Conservation (phyloP, 2,113 vertebrate genomes). For the Labrus mixtus region DNA sequence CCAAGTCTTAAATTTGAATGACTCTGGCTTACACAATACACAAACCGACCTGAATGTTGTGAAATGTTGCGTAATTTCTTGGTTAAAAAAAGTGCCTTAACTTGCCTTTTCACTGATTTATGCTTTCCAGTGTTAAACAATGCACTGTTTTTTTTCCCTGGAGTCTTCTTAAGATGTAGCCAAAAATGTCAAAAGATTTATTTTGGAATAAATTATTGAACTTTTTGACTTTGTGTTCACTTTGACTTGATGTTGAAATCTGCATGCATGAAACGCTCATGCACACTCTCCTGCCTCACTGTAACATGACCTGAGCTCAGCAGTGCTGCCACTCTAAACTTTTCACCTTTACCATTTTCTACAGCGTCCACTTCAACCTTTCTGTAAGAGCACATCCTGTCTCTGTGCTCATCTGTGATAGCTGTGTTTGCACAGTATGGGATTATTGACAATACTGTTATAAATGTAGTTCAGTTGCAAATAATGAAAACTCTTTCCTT, state of each 20-base stretch:
- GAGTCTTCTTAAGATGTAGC: background rate
- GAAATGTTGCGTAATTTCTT: slow-evolving; percentile 29
- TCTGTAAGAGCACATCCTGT: slow-evolving; percentile 20
- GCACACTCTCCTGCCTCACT: slow-evolving; percentile 8
- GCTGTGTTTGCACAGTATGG: background rate
- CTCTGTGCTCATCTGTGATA: background rate
- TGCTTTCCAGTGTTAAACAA: slow-evolving; percentile 27
- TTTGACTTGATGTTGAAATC: background rate
- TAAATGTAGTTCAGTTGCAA: background rate
- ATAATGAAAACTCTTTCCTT: no score
- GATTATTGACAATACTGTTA: background rate
- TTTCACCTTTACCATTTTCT: slow-evolving; percentile 85
- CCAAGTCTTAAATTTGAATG: slow-evolving; percentile 51
- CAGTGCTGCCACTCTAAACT: slow-evolving; percentile 75
- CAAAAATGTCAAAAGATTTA: slow-evolving; percentile 17
- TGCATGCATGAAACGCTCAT: slow-evolving; percentile 10
- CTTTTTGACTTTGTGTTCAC: slow-evolving; percentile 19
- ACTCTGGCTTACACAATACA: slow-evolving; percentile 6
- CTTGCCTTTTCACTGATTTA: slow-evolving; percentile 26
- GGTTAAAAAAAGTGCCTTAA: slow-evolving; percentile 58
- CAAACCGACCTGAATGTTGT: slow-evolving; percentile 22
- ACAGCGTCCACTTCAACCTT: slow-evolving; percentile 54
- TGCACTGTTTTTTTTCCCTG: slow-evolving; percentile 9
- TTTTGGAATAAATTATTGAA: slow-evolving; percentile 72
- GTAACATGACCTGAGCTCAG: slow-evolving; percentile 75